A percentile compares a stretch with the other conserved stretches of the same genome.
Conservation (phyloP, 2,113 vertebrate genomes). For the Piaya cayana region DNA sequence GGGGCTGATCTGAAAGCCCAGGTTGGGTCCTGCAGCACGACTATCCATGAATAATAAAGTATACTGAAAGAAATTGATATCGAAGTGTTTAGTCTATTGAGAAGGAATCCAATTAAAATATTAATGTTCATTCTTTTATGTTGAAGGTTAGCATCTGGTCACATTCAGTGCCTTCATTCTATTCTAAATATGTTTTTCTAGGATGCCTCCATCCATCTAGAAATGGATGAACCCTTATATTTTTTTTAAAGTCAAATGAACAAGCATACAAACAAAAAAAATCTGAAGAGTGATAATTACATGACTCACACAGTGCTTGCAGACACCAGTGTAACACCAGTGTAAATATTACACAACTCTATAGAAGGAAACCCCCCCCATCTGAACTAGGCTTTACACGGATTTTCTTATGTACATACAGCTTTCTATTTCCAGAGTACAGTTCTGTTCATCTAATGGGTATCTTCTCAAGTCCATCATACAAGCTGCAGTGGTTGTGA, state of each 20-base stretch:
- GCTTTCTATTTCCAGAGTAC: slow-evolving; percentile 98
- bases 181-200: background rate
- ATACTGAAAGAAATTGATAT: slow-evolving; percentile 51
- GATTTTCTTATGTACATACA: slow-evolving; percentile 83
- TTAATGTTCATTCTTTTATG: background rate
- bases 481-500: slow-evolving; percentile 97
- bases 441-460: slow-evolving; percentile 92
- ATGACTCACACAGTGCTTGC: background rate
- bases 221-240: background rate
- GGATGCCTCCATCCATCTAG: background rate
- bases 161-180: slow-evolving; percentile 16
- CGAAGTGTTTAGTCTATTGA: slow-evolving; percentile 31
- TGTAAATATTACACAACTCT: background rate
- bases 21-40: background rate
- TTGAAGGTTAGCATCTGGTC: slow-evolving; percentile 25
- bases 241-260: background rate
- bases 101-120: slow-evolving; percentile 48
- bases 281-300: background rate
- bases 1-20: background rate
- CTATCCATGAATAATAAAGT: slow-evolving; percentile 43
- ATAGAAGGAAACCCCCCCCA: background rate
- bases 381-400: background rate
- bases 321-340: background rate
- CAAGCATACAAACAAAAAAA: background rate
- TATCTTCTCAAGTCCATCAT: slow-evolving; percentile 99